Base-by-base conservation (phyloP, 2,113 vertebrate genomes). In the Ascaphus truei region DNA sequence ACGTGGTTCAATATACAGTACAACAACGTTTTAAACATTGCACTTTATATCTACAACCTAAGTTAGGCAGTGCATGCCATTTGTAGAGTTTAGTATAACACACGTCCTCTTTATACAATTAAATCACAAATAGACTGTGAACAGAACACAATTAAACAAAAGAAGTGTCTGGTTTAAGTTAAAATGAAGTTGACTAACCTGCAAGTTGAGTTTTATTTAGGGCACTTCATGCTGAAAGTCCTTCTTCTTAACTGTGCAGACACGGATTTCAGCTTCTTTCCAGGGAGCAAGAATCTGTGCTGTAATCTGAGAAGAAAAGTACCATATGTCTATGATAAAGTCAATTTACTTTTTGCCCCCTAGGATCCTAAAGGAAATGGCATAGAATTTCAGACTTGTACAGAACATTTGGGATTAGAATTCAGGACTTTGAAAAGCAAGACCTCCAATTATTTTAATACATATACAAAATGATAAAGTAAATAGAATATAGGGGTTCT, bases 241-340 rank as follows among this genome's bases (percentile, higher is more conserved):
- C 33, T 26, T 57, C 18, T 45, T 57, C 37, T 33, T n/a, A 57
- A 31, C 30, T 31, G 37, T 13, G 29, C 43, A 60, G 45, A 20
- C 53, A 13, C 37, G 47, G 53, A 27, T n/a, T 18, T 15, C 16
- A n/a, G 31, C 26, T 29, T 6, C 7, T 31, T 41, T 67, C 51
- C 37, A 67, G 34, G 13, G n/a, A 23, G 39, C 18, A 52, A 20
- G 56, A 34, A 47, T 39, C 51, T n/a, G 55, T 15, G 43, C n/a
- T 69, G 66, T 69, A 69, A 69, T 22, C n/a, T 36, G 66, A 69
- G 56, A 20, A 37, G 31, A 37, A 37, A 55, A 51, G 56, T 51
- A 50, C 66, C 66, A 69, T 60, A 69, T 69, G 66, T 69, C 56
- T 29, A 52, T 69, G 56, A 69, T 69, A 60, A 60, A 60, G 31